Evolutionary conservation across 1,140 invertebrate genomes (phyloP), one percentile per base, ranked within the genome.

Genomic region (Lepidostoma basale): DNA sequence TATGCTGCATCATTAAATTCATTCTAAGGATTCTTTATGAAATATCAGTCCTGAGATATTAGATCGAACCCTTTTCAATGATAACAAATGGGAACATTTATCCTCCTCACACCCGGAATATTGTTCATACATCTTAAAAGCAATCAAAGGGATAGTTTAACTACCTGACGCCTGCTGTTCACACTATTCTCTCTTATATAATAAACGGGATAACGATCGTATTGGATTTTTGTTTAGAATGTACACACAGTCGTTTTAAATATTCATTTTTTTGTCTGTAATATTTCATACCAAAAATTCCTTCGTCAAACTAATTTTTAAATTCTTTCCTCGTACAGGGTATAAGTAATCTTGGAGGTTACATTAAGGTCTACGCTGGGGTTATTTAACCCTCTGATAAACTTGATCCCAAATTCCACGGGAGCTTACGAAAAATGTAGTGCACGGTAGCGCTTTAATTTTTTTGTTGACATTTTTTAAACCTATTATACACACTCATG

Each of bases 161-260:
- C 47, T 28, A 65, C 63, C 63, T 56, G 39, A 56, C 63, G 25
- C 63, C 63, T 54, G 63, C 63, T 65, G 63, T 65, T 65, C 47
- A 65, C 63, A 65, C 63, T 52, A 30, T 65, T 56, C 33, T 65
- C 44, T 40, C 36, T 52, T 45, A 4, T 25, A 16, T 47, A 45
- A 62, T 44, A 62, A 25, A 62, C 26, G 42, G 52, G 52, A 30
- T 56, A 36, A 28, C 26, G 52, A 22, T 18, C 42, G 10, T 20
- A 45, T 45, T 12, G 30, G 36, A 40, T 2, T 40, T 18, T 45
- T 4, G 23, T 47, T 47, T 23, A 18, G 23, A 47, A 47, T 23
- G 20, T 3, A 47, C 12, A 10, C 3, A 8, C 3, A 14, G 23
- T 22, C 52, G 12, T 16, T 56, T 30, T 28, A 16, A 26, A 28